Evolutionary conservation across 2,888 invertebrate genomes (phyloP), one percentile per base, ranked within the genome.

Genomic region (Sycophila texana): DNA sequence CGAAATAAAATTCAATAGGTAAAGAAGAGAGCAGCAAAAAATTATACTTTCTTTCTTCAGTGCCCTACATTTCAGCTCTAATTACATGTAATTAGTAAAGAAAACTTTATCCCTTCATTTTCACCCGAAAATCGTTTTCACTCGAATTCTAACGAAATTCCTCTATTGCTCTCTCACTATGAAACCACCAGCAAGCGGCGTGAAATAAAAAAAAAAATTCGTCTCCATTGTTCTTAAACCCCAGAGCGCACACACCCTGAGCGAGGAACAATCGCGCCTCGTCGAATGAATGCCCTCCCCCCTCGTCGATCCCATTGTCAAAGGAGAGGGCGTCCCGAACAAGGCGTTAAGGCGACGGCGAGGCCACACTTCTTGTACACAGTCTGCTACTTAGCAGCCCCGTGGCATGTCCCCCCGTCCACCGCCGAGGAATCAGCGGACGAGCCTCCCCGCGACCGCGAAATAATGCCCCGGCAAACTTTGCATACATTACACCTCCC

Each of bases 281-380:
- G 72, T 67, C 74, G 78, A 74, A 71, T 79, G 60, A 65, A 71
- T 74, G 66, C 71, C 60, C 51, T 65, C 26, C 74, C 58, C 65
- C 49, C 47, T 4, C 12, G 30, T 49, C 67, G 63, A 68, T 74
- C 51, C 13, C 16, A 61, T 61, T 30, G 60, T 61, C 60, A 16
- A 26, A 22, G 12, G 57, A n/a, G 70, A 68, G 49, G 30, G 18
- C n/a, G 39, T 16, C 13, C 14, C 53, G 72, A 39, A 18, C 39
- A n/a, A 51, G 58, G 61, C 76, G 55, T 76, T 30, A 63, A 76
- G 60, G 39, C 47, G 51, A 18, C 30, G 53, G 30, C 60, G 39
- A 18, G 26, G 51, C 55, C 20, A 39, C 39, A 49, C 63, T 74
- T 79, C 57, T 22, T 16, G 16, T 22, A 49, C 65, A 65, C 12